Base-by-base conservation (phyloP, 2,797 vertebrate species). In the Petrocephalus sullivani region DNA sequence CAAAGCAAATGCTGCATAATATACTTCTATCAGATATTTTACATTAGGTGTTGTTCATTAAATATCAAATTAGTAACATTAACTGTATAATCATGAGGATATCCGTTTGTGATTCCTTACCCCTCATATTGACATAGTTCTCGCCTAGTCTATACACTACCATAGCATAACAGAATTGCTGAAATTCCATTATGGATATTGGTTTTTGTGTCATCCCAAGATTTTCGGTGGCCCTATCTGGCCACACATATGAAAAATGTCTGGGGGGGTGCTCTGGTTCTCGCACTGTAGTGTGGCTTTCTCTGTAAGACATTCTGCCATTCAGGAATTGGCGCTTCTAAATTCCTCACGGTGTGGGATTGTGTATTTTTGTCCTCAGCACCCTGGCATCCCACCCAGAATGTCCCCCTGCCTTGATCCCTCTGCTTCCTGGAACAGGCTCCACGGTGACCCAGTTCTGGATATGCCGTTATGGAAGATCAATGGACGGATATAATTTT, bases 401-500 rank as follows among this genome's bases (percentile, higher is more conserved):
- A 37, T 0, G 5, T 6, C 37, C 67, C 67, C 16, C 14, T 10
- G 5, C 12, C 6, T 19, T 37, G 6, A 37, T 3, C 19, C 41
- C 41, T 53, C 7, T 51, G n/a, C 51, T 54, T n/a, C 37, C 51
- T 51, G 61, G 61, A 67, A 67, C 9, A 33, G 1, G 61, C 23
- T 23, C 28, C 9, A 33, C 0, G 9, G 28, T 33, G 81, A 83
- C 51, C 49, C 9, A 51, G 81, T 83, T 2, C 41, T 28, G 49
- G 81, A 83, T 46, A 83, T 21, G 46, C 49, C 53, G 41, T 21
- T 10, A 78, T 19, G 2, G 37, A 46, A 8, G 37, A 19, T 75
- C 33, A 46, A 75, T 75, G 71, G 67, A 37, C 37, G 67, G 71
- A 75, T 75, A 75, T 75, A 41, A 75, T 78, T 75, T 75, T 75